Conservation (phyloP, 2,888 invertebrate species). For the Apamea epomidion region DNA sequence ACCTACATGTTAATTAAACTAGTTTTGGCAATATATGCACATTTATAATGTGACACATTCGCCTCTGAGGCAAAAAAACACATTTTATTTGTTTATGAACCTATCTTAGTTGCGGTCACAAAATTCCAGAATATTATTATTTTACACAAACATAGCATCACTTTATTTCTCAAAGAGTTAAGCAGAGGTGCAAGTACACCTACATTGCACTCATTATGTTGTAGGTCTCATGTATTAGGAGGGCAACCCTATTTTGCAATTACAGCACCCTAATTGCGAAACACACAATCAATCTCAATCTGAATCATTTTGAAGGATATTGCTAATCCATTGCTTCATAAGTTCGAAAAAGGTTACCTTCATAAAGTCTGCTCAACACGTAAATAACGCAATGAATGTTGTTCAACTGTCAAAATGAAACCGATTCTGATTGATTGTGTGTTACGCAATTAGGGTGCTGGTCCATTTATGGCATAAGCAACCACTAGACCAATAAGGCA, state of each 20-base stretch:
- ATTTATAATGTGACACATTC: conserved; percentile 19
- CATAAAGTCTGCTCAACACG: too few relatives aligned
- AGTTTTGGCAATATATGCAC: conserved; percentile 56
- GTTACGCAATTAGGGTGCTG: too few relatives aligned
- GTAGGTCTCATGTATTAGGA: not conserved
- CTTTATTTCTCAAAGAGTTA: too few relatives aligned
- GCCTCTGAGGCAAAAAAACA: conserved; percentile 9
- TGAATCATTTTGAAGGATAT: too few relatives aligned
- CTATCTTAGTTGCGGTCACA: not conserved
- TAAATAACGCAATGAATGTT: too few relatives aligned
- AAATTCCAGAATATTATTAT: not conserved
- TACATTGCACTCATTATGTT: too few relatives aligned
- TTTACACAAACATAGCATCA: not conserved
- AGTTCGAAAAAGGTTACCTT: too few relatives aligned
- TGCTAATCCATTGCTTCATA: too few relatives aligned
- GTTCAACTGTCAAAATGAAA: too few relatives aligned
- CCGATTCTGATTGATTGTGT: too few relatives aligned
- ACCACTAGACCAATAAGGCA: not conserved
- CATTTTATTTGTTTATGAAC: conserved; percentile 14
- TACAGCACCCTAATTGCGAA: too few relatives aligned
- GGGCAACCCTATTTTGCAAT: not conserved
- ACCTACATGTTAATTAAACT: conserved; percentile 39
- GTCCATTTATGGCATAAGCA: not conserved
- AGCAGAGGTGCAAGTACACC: not conserved
- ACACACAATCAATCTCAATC: too few relatives aligned